These are phyloP conservation scores for Ranitomeya variabilis DNA, from an alignment of 2,113 vertebrate species.

Conservation along the genomic window DNA sequence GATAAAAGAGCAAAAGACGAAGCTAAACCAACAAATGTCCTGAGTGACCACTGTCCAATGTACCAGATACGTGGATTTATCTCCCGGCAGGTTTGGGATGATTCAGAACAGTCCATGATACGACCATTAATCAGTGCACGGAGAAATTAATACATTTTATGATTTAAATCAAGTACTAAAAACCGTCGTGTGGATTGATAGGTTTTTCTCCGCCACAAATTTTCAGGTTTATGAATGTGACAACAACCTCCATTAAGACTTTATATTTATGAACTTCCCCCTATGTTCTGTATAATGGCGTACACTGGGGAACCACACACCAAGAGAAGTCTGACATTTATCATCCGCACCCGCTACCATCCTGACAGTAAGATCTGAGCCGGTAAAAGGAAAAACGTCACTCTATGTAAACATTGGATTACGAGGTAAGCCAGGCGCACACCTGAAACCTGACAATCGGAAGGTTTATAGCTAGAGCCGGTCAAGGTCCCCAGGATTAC, in stretches of 20 bases:
- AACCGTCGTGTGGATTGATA: not conserved
- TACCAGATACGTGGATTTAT: not conserved
- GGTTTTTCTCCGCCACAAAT: not conserved
- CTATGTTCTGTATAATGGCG: not conserved
- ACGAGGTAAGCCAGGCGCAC: not conserved
- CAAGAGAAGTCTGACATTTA: not conserved
- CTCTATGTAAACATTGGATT: not conserved
- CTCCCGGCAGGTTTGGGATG: not conserved
- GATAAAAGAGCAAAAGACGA: not conserved
- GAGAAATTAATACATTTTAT: slow-evolving; percentile 15
- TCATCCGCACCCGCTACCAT: not conserved
- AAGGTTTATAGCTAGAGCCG: not conserved
- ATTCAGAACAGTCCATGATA: not conserved
- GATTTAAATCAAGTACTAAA: slow-evolving; percentile 22
- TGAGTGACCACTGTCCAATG: not conserved
- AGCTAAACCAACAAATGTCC: not conserved
- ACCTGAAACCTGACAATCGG: not conserved
- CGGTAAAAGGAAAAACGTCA: not conserved
- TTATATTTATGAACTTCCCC: slow-evolving; percentile 26
- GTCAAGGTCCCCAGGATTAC: not conserved
- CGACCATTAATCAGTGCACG: not conserved
- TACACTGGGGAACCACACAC: slow-evolving; percentile 10
- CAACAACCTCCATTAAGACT: slow-evolving; percentile 20
- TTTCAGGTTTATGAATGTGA: slow-evolving; percentile 8
- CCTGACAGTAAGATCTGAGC: not conserved